Conservation (phyloP, 64 coral and sea anemone genomes). For the Pachyseris speciosa region DNA sequence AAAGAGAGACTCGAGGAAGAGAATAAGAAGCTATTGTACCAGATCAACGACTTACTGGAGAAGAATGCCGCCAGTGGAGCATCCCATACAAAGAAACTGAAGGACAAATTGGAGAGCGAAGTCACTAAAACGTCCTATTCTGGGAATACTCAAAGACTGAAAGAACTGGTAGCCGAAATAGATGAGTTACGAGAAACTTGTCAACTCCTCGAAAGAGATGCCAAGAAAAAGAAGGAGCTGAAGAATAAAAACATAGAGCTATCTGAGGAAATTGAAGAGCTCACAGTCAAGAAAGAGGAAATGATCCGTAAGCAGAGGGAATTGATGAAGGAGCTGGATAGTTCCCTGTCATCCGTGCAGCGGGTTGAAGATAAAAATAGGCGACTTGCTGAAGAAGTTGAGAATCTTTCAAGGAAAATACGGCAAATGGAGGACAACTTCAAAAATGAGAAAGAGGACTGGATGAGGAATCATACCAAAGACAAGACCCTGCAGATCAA, state of each 20-base stretch:
- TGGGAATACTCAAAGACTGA: constrained; percentile 6
- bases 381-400: constrained; percentile 67
- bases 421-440: constrained; percentile 90
- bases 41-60: constrained; percentile 67
- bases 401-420: constrained; percentile 76
- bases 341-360: constrained; percentile 58
- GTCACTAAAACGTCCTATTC: neutral
- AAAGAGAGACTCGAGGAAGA: constrained; percentile 78
- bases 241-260: constrained; percentile 85
- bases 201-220: constrained; percentile 52
- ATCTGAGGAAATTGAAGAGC: constrained; percentile 70
- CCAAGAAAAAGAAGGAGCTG: constrained; percentile 73
- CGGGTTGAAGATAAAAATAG: constrained; percentile 81
- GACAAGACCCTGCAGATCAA: constrained; percentile 76
- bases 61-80: neutral
- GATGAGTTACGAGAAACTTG: constrained; percentile 55
- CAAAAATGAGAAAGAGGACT: constrained; percentile 75
- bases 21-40: constrained; percentile 87
- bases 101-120: neutral
- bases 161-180: constrained; percentile 67
- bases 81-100: neutral
- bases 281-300: constrained; percentile 67
- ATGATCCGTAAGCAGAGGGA: constrained; percentile 81
- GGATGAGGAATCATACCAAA: constrained; percentile 62
- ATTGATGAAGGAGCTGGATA: constrained; percentile 78